Base-by-base conservation (phyloP, 2,797 vertebrate genomes). In the Microctenopoma lineatum region DNA sequence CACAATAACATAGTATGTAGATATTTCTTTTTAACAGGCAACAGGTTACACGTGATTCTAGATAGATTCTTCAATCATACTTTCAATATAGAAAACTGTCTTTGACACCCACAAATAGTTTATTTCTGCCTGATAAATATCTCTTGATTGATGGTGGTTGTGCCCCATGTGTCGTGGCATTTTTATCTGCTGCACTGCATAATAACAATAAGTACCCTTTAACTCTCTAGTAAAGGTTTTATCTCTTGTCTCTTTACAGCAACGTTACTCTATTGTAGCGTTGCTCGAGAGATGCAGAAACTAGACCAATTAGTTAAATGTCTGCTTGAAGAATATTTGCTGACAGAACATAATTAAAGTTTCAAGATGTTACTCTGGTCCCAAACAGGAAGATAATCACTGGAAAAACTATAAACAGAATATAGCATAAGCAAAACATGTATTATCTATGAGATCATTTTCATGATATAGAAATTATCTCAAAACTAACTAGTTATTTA, bases 181-280 rank as follows among this genome's bases (percentile, higher is more conserved):
- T 72, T 84, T 67, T 66, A 84, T 75, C 70, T 78, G 70, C 56
- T 80, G 72, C 57, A 59, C 36, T 66, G 63, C 60, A 74, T 79
- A 62, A 75, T 69, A 85, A 73, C 67, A 78, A 59, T 75, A 65
- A 77, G 42, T 42, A 16, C 0, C 51, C 41, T 60, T 71, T 71
- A 59, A 70, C 48, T 29, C 42, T 45, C 29, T 0, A 48, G 57
- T 53, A 61, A 83, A 72, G 26, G 42, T 46, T 64, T 73, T 18
- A 41, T 72, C 39, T 45, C 3, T 54, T 39, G 4, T 67, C 53
- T 82, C 36, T 64, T 64, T 41, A 42, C 12, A 47, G 51, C 54
- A 36, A 14, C 21, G 21, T 21, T 36, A 51, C 45, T 41, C 60
- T 14, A 51, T 39, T 64, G 45, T 47, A 39, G 32, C 66, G 50